These are phyloP conservation scores for Aphelocoma californica DNA, from an alignment of 2,797 vertebrate genomes.

Conservation along the genomic window DNA sequence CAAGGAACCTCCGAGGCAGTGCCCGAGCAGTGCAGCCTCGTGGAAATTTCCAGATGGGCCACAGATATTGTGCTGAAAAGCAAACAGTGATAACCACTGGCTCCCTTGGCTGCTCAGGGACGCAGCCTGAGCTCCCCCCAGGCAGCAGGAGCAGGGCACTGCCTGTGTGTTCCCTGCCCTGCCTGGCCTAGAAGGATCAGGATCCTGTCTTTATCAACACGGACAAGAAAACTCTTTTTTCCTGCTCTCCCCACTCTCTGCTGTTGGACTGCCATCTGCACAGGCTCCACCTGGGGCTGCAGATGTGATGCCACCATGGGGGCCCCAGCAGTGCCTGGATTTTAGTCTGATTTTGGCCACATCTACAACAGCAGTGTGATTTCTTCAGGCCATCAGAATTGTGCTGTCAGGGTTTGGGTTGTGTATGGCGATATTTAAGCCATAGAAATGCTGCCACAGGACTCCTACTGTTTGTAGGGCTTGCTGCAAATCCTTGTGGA, in stretches of 20 bases:
- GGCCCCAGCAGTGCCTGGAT: neutral
- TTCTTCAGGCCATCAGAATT: neutral
- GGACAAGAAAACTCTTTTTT: neutral
- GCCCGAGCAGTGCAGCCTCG: neutral
- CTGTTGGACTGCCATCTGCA: rapidly evolving
- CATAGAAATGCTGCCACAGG: neutral
- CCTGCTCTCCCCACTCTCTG: neutral
- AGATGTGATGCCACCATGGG: neutral
- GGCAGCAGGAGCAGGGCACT: neutral
- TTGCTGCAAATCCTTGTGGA: neutral
- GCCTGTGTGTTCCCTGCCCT: neutral
- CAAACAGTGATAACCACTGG: neutral
- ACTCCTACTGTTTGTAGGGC: neutral
- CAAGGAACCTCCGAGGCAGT: neutral
- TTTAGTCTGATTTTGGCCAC: neutral
- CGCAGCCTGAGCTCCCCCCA: rapidly evolving
- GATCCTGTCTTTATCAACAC: neutral
- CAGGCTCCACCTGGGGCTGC: neutral
- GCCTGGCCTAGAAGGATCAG: neutral
- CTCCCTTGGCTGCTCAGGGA: neutral
- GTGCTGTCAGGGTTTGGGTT: neutral
- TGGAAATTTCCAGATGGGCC: conserved; percentile 41
- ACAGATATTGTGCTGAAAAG: neutral
- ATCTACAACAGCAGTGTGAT: rapidly evolving
- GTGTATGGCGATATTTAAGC: neutral